Conservation (phyloP, 2,113 vertebrate genomes). For the Suricata suricatta region DNA sequence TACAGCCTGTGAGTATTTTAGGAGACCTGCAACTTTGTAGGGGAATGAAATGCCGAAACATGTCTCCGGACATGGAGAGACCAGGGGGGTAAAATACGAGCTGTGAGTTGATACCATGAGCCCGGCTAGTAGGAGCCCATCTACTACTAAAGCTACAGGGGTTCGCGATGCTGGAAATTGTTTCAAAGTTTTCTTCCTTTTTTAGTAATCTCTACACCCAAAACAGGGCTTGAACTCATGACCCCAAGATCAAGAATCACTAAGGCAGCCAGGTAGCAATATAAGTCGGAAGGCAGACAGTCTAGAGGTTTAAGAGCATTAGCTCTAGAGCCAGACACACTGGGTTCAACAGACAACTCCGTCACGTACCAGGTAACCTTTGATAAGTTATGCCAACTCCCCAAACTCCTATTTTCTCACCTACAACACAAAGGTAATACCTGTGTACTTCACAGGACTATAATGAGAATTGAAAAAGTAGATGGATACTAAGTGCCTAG, state of each 20-base stretch:
- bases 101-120: neutral
- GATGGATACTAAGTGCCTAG: neutral
- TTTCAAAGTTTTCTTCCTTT: neutral
- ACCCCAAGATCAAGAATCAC: neutral
- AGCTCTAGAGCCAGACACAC: neutral
- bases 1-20: neutral
- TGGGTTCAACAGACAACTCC: neutral
- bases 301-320: neutral
- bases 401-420: neutral
- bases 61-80: neutral
- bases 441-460: neutral
- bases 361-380: neutral
- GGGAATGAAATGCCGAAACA: neutral
- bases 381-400: neutral
- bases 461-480: conserved; percentile 13
- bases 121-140: neutral
- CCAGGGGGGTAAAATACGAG: neutral
- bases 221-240: neutral
- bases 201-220: neutral
- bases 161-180: neutral
- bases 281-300: neutral
- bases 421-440: neutral
- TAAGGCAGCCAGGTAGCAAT: neutral
- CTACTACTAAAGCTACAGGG: neutral
- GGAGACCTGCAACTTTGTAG: neutral